Evolutionary conservation across 2,888 invertebrate species (phyloP).

Genomic region (Liopterus haemorrhoidalis): DNA sequence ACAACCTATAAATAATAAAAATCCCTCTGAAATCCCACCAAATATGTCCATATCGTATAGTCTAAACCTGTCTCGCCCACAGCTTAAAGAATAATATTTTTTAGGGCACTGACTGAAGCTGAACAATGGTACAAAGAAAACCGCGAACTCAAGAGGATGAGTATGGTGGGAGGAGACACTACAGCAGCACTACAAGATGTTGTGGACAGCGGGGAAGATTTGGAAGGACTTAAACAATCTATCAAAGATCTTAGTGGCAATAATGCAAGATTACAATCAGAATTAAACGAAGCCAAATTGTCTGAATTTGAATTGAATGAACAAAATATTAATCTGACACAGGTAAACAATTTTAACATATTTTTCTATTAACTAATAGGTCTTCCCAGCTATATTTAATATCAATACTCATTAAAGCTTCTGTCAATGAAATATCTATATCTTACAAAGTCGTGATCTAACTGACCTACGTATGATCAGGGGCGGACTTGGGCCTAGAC

Average conservation of each 20-base stretch:
- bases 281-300: conserved; percentile 56
- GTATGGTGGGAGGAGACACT: conserved; percentile 58
- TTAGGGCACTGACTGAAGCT: conserved; percentile 62
- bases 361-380: too few species aligned
- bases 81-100: too few species aligned
- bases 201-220: conserved; percentile 48
- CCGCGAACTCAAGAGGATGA: conserved; percentile 62
- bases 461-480: too few species aligned
- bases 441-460: too few species aligned
- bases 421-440: too few species aligned
- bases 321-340: conserved; percentile 51
- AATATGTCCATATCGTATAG: too few species aligned
- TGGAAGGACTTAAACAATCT: conserved; percentile 63
- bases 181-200: conserved; percentile 52
- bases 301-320: conserved; percentile 69
- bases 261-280: conserved; percentile 61
- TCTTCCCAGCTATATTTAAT: too few species aligned
- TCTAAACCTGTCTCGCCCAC: too few species aligned
- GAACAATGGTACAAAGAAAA: conserved; percentile 74
- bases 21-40: too few species aligned
- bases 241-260: conserved; percentile 59
- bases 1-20: too few species aligned
- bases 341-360: conserved; percentile 47
- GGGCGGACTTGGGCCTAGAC: too few species aligned
- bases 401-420: too few species aligned